These are phyloP conservation scores for Labeo calbasu DNA, from an alignment of 2,797 vertebrate species.

Conservation along the genomic window DNA sequence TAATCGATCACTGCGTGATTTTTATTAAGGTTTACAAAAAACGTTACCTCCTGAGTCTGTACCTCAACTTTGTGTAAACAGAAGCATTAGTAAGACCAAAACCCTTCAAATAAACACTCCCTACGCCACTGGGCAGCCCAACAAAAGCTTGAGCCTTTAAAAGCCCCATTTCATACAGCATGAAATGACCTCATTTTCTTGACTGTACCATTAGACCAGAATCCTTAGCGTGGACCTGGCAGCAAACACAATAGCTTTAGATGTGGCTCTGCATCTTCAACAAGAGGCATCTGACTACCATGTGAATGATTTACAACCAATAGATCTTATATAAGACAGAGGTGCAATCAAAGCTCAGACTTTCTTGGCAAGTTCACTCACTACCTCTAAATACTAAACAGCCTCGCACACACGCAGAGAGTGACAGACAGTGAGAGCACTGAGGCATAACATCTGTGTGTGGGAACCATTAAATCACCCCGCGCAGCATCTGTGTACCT, in stretches of 20 bases:
- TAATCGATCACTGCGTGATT: not conserved
- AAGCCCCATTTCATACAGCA: conserved; percentile 24
- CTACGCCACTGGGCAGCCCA: not conserved
- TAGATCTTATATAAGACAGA: conserved; percentile 19
- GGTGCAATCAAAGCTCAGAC: not conserved
- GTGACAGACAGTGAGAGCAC: conserved; percentile 32
- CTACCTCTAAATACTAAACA: conserved; percentile 1
- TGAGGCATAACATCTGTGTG: conserved; percentile 28
- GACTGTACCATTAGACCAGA: conserved; percentile 27
- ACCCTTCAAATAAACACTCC: conserved; percentile 2
- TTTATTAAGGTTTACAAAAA: not conserved
- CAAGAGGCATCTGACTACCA: not conserved
- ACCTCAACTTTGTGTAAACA: conserved; percentile 5
- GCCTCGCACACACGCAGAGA: not conserved
- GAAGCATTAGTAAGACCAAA: not conserved
- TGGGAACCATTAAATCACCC: conserved; percentile 44
- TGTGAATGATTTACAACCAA: conserved; percentile 41
- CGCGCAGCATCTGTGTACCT: conserved; percentile 12
- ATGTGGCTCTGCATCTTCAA: conserved; percentile 19
- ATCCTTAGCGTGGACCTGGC: conserved; percentile 26
- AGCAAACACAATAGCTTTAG: conserved; percentile 24
- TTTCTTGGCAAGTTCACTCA: conserved; percentile 12
- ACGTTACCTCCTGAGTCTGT: not conserved
- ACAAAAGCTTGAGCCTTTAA: conserved; percentile 27
- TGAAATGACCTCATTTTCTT: conserved; percentile 39